Base-by-base conservation (phyloP, 2,888 invertebrate genomes). In the Nemotelus pantherinus region DNA sequence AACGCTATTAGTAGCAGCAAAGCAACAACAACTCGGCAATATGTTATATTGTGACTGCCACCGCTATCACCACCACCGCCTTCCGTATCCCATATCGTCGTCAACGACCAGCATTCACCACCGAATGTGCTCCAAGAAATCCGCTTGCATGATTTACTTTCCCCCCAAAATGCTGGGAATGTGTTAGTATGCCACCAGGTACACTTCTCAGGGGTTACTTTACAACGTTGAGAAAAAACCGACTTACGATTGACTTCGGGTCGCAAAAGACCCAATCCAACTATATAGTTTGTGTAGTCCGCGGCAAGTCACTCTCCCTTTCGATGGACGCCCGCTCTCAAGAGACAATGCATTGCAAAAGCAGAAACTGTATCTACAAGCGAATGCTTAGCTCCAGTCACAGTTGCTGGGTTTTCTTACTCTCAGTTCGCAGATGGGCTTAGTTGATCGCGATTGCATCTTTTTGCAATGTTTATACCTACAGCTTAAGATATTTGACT, bases 1-100 rank as follows among this genome's bases (percentile, higher is more conserved):
- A 77, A 80, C 71, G 53, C 82, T 82, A 65, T 82, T 82, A 58
- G 81, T 82, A 47, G 84, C 84, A 75, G 80, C 80, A 79, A 81
- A 80, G 6, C 79, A 76, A 53, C 68, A 67, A 39, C 82, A 80
- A 45, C 80, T 79, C 25, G 80, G 47, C 41, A 3, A 4, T 50
- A 50, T 41, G 47, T 79, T 78, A 43, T 79, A 80, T 25, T 58
- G 45, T 74, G 74, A 53, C 80, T 79, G 55, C 79, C 50, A 5
- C 79, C 44, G 47, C 50, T 48, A 79, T 82, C 83, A 80, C 81
- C 80, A 58, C 78, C 70, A 41, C 63, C 53, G 47, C 67, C 75
- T 25, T n/a, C 48, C 25, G 47, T 76, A 75, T 53, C 63, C 63
- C 43, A 43, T 63, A 43, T 63, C 63, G 43, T 63, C 63, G 39